Evolutionary conservation across 2,888 invertebrate species (phyloP), one percentile per base, ranked within the genome.

Genomic region (Brachypterus glaber): DNA sequence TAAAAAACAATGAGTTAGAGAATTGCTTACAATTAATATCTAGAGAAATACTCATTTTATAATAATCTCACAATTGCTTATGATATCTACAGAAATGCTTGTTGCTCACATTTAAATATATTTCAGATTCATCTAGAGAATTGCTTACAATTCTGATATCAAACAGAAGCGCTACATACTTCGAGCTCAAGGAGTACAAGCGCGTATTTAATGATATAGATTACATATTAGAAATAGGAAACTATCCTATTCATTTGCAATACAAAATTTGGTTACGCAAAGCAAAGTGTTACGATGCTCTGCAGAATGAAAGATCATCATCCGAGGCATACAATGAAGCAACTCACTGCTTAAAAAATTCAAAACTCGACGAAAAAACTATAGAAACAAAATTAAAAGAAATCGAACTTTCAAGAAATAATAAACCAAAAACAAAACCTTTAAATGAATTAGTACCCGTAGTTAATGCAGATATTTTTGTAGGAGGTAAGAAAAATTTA

Each of bases 101-200:
- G n/a, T n/a, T n/a, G n/a, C n/a, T n/a, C n/a, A n/a, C n/a, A n/a
- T n/a, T n/a, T n/a, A n/a, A n/a, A 27, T 35, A 26, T 31, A 26
- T 54, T 55, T 33, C 36, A 79, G 79, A 64, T 41, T 66, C 68
- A 31, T 44, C 48, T 3, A 45, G 50, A 45, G 57, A 58, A 47
- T 78, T 84, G 36, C 60, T 81, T 3, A 71, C 83, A 0, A 75
- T 87, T 26, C 68, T 83, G 3, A 67, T 82, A 47, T 87, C 85
- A 1, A 90, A 89, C 60, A 74, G 89, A 7, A 88, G 89, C 17
- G 89, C 89, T 0, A 74, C 82, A 0, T 69, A 86, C 24, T 83
- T 81, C 54, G 83, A 86, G 53, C 60, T 86, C 58, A 69, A 78
- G 42, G 74, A 76, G 46, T 77, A 74, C 55, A 73, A 79, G 45